Conservation (phyloP, 1,140 invertebrate genomes). For the Pachypsylla venusta region DNA sequence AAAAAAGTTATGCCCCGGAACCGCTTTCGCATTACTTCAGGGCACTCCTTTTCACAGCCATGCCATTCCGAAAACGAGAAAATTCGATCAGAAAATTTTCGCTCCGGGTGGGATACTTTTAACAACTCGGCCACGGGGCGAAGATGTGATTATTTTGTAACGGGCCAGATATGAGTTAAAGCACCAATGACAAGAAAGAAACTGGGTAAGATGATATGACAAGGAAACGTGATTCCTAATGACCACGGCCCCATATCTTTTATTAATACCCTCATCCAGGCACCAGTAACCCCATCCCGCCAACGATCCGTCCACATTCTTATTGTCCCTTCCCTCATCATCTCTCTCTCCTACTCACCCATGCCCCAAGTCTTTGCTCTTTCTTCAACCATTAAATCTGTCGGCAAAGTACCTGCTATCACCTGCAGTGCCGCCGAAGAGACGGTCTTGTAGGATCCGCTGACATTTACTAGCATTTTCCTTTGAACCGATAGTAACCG, state of each 20-base stretch:
- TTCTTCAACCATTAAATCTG: neutral
- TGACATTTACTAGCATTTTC: no score
- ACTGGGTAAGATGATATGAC: conserved; percentile 22
- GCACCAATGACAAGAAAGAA: conserved; percentile 29
- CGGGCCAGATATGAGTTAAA: conserved; percentile 23
- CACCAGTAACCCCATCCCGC: conserved; percentile 9
- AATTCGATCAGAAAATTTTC: no score
- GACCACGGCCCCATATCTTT: conserved; percentile 13
- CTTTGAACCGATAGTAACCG: no score
- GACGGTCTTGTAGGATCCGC: conserved; percentile 14
- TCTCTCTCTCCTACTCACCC: neutral
- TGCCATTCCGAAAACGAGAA: no score
- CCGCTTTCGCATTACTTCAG: no score
- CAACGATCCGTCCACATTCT: conserved; percentile 15
- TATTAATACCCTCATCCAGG: conserved; percentile 19
- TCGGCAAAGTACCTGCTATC: neutral
- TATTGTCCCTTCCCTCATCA: neutral
- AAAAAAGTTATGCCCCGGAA: no score
- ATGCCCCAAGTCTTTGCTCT: neutral
- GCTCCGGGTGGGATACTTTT: no score
- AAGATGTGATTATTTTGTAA: no score
- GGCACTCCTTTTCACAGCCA: no score
- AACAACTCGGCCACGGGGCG: no score
- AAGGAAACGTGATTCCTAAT: conserved; percentile 18
- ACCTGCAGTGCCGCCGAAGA: conserved; percentile 6